Percentiles rank a stretch among this genome's conserved stretches.
Conservation (phyloP, 2,113 vertebrate genomes). For the Chiloscyllium plagiosum region DNA sequence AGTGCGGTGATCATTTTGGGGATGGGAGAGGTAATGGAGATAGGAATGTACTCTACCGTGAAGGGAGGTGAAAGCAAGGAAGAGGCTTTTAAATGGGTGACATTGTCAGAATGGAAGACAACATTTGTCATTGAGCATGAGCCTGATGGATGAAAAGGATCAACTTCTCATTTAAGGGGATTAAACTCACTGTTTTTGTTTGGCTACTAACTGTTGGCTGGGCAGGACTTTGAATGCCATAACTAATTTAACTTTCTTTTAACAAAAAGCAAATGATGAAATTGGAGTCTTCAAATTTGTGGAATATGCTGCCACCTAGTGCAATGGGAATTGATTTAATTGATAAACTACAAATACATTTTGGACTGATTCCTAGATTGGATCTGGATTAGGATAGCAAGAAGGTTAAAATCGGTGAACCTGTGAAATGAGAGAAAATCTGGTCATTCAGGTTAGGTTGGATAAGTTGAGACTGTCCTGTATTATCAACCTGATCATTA, state of each 20-base stretch:
- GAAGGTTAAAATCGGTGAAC: background rate
- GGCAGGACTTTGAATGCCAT: background rate
- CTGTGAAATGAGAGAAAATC: background rate
- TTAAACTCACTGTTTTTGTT: background rate
- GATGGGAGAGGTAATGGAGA: background rate
- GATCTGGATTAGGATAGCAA: background rate
- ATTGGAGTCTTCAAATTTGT: background rate
- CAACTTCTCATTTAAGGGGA: background rate
- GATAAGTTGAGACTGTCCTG: background rate
- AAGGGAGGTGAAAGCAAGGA: background rate
- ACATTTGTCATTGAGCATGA: background rate
- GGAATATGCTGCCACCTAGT: constrained; percentile 18
- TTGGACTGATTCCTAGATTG: background rate
- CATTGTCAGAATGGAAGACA: background rate
- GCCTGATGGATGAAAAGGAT: background rate
- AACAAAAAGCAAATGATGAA: background rate
- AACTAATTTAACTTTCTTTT: background rate
- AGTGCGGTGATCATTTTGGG: background rate
- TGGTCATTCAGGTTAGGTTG: no score
- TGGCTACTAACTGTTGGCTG: background rate
- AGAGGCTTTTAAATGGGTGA: background rate
- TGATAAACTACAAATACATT: background rate
- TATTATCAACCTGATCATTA: background rate
- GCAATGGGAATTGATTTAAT: background rate
- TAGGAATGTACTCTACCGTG: background rate